Base-by-base conservation (phyloP, 2,113 vertebrate species). In the Catagonus wagneri region DNA sequence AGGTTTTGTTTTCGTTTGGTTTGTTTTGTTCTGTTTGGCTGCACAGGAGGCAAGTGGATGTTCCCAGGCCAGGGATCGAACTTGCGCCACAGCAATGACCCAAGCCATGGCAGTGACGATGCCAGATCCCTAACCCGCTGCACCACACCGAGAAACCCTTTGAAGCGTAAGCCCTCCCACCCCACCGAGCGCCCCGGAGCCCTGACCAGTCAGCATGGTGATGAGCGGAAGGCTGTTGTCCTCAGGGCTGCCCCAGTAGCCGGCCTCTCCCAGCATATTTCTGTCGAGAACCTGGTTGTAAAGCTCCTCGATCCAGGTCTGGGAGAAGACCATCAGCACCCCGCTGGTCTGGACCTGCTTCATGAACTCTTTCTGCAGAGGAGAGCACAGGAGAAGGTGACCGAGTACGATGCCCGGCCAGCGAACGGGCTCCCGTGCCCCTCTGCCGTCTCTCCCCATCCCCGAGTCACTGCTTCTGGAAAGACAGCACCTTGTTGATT, bases 241-340 rank as follows among this genome's bases (percentile, higher is more conserved):
- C 91, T 99, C 99, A 0, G 98, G 97, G 3, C 98, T 99, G 97
- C 99, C 99, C 98, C 99, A 99, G 98, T 99, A 99, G 39, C 99
- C 99, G 0, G 99, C 99, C 95, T 99, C 99, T 0, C 98, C 99
- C 68, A 99, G 98, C 98, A 99, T 99, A 98, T 99, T 99, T 79
- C 98, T 99, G 95, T 99, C 99, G 1, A 99, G 97, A 50, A 99
- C 99, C 96, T 99, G 99, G 71, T 99, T 99, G 97, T 99, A 99
- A 1, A 99, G 98, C 78, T 99, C 99, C 98, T 99, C 99, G 1
- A 99, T 99, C 99, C 99, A 99, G 86, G 99, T 98, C 98, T 99
- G 99, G 54, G 99, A 99, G 97, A 99, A 99, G 36, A 99, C 99
- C 98, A 99, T 99, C 20, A 99, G 97, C 79, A 99, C 99, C 0